Evolutionary conservation across 2,888 invertebrate genomes (phyloP).

Genomic region (Dermolepida albohirtum): DNA sequence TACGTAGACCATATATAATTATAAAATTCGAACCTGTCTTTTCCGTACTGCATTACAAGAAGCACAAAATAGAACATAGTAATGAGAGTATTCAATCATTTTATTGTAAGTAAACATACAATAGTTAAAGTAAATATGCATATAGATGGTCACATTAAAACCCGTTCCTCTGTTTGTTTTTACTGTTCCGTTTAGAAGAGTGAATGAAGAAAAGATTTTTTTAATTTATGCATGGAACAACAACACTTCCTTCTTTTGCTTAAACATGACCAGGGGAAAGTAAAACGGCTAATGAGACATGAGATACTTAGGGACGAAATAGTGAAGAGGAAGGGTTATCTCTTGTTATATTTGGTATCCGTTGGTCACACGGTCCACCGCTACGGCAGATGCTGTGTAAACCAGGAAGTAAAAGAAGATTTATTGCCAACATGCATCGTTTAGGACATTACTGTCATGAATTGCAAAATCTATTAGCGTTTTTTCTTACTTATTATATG

Average conservation of each 20-base stretch:
- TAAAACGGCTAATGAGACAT: constrained; percentile 42
- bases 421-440: constrained; percentile 46
- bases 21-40: too few species aligned
- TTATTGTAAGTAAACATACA: constrained; percentile 14
- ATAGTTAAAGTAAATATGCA: constrained; percentile 18
- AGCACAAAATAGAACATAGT: constrained; percentile 14
- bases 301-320: constrained; percentile 26
- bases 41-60: background rate
- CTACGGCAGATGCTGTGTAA: constrained; percentile 49
- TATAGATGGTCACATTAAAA: background rate
- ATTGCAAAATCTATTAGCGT: constrained; percentile 9
- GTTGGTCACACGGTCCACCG: constrained; percentile 52
- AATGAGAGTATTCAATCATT: constrained; percentile 29
- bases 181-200: constrained; percentile 13
- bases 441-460: constrained; percentile 25
- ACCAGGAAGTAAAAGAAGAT: constrained; percentile 47
- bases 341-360: constrained; percentile 42
- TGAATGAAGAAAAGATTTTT: constrained; percentile 22
- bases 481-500: background rate
- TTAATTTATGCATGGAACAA: constrained; percentile 36
- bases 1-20: too few species aligned
- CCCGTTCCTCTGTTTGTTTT: constrained; percentile 31
- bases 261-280: constrained; percentile 39
- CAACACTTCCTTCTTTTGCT: constrained; percentile 47
- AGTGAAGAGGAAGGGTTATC: constrained; percentile 40